Conservation (phyloP, 2,888 invertebrate genomes). For the Poecilus cupreus region DNA sequence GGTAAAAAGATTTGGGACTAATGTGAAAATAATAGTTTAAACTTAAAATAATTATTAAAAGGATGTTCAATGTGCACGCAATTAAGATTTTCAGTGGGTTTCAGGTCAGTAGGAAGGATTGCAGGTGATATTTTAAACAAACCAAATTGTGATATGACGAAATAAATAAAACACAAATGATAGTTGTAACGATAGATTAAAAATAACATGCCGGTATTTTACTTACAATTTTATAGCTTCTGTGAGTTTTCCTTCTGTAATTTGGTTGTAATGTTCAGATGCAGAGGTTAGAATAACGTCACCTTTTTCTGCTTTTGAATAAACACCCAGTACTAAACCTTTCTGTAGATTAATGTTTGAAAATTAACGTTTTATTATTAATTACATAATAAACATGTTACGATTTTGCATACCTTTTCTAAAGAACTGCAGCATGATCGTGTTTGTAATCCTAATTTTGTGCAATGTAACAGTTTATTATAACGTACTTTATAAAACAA, state of each 20-base stretch:
- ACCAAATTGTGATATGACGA: slow-evolving; percentile 20
- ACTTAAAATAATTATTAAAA: background rate
- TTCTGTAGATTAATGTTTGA: slow-evolving; percentile 70
- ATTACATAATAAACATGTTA: slow-evolving; percentile 35
- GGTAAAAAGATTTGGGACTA: slow-evolving; percentile 9
- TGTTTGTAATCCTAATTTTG: slow-evolving; percentile 55
- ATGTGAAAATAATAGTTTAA: background rate
- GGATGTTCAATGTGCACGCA: slow-evolving; percentile 4
- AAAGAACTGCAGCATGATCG: slow-evolving; percentile 62
- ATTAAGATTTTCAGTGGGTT: slow-evolving; percentile 16
- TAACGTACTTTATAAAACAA: slow-evolving; percentile 36
- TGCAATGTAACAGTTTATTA: slow-evolving; percentile 25
- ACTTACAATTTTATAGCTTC: slow-evolving; percentile 75
- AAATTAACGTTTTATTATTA: slow-evolving; percentile 34
- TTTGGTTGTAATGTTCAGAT: slow-evolving; percentile 73
- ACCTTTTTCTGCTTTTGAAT: slow-evolving; percentile 71
- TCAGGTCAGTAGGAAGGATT: slow-evolving; percentile 58
- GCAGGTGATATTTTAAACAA: slow-evolving; percentile 28
- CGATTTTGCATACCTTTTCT: slow-evolving; percentile 63
- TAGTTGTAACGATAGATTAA: slow-evolving; percentile 19
- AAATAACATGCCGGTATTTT: slow-evolving; percentile 43
- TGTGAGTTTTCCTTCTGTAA: slow-evolving; percentile 72
- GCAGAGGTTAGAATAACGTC: slow-evolving; percentile 72
- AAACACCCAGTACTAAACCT: slow-evolving; percentile 76
- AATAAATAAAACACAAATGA: too few species aligned